Base-by-base conservation (phyloP, 2,113 vertebrate species). In the Amblyornis subalaris region DNA sequence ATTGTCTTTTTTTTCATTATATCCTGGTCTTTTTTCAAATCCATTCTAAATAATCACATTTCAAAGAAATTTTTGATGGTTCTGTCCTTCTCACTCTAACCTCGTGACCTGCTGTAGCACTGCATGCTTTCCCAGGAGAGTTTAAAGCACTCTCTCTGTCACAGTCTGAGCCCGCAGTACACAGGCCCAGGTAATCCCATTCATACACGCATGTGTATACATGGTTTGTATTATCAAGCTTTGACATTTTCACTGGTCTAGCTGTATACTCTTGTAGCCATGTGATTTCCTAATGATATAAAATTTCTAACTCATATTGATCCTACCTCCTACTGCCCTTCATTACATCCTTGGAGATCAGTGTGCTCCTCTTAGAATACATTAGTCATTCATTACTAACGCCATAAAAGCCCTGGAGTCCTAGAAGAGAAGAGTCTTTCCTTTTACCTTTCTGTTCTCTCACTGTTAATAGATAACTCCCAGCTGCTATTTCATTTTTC, bases 401-500 rank as follows among this genome's bases (percentile, higher is more conserved):
- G 3, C 91, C 85, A 40, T 89, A 84, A 75, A 91, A 93, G n/a
- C 87, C 64, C 69, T 38, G 47, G 77, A 89, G 78, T 88, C 88
- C 89, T 84, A 75, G 64, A 65, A 92, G 35, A 94, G 88, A 76
- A 15, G 16, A 93, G 48, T 77, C 33, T 89, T 91, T 95, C 83
- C 60, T 94, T 95, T 89, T 91, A 86, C 69, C 44, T 96, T 97
- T 95, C 84, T 95, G 15, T 91, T 81, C 75, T 40, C 47, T 88
- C 66, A 60, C 81, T 93, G 95, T 95, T 96, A 97, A 96, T 77
- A 97, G 83, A 92, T 94, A 97, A 95, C 92, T 96, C 90, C 83
- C 57, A 96, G 76, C 55, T 95, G 89, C 85, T 95, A 33, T 92
- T 97, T 96, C 92, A 93, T 97, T 97, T 95, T 93, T 90, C 88